Evolutionary conservation across 2,113 vertebrate genomes (phyloP).

Genomic region (Nycticebus coucang): DNA sequence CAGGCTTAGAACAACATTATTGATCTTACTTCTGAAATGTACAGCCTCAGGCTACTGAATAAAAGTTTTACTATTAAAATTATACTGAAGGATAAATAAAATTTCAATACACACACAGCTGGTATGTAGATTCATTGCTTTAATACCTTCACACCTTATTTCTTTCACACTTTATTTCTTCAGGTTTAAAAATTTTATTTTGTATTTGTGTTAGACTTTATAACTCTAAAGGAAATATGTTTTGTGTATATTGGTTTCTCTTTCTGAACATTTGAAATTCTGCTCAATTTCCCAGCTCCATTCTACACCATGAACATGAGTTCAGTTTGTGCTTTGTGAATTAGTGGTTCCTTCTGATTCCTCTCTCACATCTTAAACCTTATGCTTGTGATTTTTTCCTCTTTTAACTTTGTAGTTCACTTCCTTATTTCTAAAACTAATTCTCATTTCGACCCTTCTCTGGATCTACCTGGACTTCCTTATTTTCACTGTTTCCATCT

Average conservation of each 20-base stretch:
- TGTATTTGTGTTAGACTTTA: not conserved
- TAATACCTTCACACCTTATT: not conserved
- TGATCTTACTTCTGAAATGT: not conserved
- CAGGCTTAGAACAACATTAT: not conserved
- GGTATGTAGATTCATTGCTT: not conserved
- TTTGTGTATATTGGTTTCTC: not conserved
- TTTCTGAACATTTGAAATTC: not conserved
- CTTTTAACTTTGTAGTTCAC: not conserved
- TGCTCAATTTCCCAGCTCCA: not conserved
- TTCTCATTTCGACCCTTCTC: not conserved
- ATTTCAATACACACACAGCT: not conserved
- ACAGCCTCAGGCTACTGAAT: not conserved
- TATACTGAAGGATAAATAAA: not conserved
- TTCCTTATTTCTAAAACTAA: not conserved
- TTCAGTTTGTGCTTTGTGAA: not conserved
- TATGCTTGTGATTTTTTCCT: not conserved
- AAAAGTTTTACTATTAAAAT: constrained; percentile 16
- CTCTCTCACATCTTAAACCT: not conserved
- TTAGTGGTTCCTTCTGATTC: not conserved
- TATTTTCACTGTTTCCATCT: not conserved
- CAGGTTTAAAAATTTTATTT: not conserved
- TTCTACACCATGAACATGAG: not conserved
- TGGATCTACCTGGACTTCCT: not conserved
- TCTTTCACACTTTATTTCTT: not conserved
- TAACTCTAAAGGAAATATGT: not conserved